Percentiles rank a stretch among this genome's conserved stretches.
These are phyloP conservation scores for Sebastes vulpes DNA, from an alignment of 2,797 vertebrate species.

Conservation along the genomic window DNA sequence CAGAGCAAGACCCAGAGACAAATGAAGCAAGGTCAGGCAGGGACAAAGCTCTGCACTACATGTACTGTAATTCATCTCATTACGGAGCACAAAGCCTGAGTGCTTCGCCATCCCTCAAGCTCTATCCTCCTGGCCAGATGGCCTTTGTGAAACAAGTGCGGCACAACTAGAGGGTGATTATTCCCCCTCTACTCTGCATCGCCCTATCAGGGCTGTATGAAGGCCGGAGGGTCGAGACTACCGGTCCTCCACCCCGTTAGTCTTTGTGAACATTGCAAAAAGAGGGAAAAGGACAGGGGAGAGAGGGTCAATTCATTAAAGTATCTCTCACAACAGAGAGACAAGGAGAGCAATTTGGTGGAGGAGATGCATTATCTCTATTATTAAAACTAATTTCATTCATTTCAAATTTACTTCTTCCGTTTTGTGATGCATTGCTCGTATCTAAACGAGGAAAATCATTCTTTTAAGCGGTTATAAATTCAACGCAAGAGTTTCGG, in stretches of 20 bases:
- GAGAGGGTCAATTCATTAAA: neutral
- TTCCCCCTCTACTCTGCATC: conserved; percentile 33
- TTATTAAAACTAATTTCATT: neutral
- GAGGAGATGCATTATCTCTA: neutral
- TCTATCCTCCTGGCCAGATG: conserved; percentile 61
- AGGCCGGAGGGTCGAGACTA: conserved; percentile 17
- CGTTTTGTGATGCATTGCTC: neutral
- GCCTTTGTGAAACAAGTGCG: conserved; percentile 60
- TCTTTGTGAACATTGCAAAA: conserved; percentile 16
- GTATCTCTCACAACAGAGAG: neutral
- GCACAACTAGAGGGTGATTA: conserved; percentile 50
- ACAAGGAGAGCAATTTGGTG: neutral
- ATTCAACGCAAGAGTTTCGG: too few relatives aligned
- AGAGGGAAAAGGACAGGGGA: neutral
- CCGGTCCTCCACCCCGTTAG: neutral
- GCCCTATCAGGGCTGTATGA: conserved; percentile 24
- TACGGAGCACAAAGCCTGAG: conserved; percentile 57
- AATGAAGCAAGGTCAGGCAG: conserved; percentile 48
- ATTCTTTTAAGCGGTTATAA: neutral
- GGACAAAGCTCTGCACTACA: conserved; percentile 42
- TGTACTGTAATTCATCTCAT: conserved; percentile 70
- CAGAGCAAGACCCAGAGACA: conserved; percentile 50
- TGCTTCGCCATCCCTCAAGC: conserved; percentile 57
- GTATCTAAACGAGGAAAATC: neutral
- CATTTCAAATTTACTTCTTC: neutral